These are phyloP conservation scores for Rhabdomys dilectus DNA, from an alignment of 2,113 vertebrate species.

Conservation along the genomic window DNA sequence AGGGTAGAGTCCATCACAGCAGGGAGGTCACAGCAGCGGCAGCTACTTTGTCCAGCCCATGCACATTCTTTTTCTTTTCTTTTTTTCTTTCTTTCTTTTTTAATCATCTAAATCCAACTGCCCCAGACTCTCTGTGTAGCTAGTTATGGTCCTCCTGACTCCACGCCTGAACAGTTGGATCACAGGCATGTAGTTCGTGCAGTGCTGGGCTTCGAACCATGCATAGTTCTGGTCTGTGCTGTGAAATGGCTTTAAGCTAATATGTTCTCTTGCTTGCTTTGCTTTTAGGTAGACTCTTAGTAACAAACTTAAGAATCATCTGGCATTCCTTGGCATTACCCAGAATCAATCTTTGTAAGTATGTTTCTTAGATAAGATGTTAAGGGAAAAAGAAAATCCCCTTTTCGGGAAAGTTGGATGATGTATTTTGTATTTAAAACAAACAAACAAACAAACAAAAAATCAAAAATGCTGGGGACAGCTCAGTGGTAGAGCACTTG, in stretches of 20 bases:
- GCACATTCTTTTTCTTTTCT: too few species aligned
- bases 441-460: background rate
- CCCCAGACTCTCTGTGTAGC: background rate
- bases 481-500: background rate
- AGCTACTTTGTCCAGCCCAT: too few species aligned
- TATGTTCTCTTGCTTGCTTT: constrained; percentile 52
- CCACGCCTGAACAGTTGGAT: background rate
- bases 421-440: constrained; percentile 31
- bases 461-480: too few species aligned
- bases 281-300: constrained; percentile 91
- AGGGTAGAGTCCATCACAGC: too few species aligned
- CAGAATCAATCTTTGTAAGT: constrained; percentile 96
- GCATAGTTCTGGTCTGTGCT: background rate
- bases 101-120: background rate
- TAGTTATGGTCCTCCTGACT: too few species aligned
- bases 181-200: background rate
- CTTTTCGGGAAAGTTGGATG: constrained; percentile 30
- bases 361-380: constrained; percentile 55
- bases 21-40: background rate
- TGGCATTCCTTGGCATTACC: constrained; percentile 97
- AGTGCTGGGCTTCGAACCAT: background rate
- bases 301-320: constrained; percentile 97
- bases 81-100: too few species aligned
- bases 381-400: background rate
- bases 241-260: constrained; percentile 53